Evolutionary conservation across 1,140 invertebrate genomes (phyloP), one percentile per base, ranked within the genome.

Genomic region (Oryctes rhinoceros): DNA sequence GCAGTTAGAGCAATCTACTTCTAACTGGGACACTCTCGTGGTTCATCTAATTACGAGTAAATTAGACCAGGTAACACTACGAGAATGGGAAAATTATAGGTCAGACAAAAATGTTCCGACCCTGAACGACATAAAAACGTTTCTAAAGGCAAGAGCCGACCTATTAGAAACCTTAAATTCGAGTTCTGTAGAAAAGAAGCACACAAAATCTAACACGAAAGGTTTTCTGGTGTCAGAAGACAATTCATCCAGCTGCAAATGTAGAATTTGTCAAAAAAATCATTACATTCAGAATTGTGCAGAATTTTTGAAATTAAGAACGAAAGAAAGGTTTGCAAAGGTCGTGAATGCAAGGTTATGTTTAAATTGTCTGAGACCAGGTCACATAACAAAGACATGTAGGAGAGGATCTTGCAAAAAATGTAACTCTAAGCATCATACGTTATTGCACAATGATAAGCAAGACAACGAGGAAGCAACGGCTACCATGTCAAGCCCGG

Each of bases 11-110:
- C 78, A 85, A 78, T 75, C 81, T 4, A 78, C 65, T 0, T 76
- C 82, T 3, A 30, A 82, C 35, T 83, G 83, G 84, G 78, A 80
- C 15, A 82, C 79, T 10, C 65, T 83, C 3, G 13, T 83, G 1
- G 80, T 83, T 18, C 82, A 81, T 76, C 5, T 83, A 9, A 18
- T 83, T 2, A 49, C 80, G 1, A 49, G 35, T 6, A 83, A 82
- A 67, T 75, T 80, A 76, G 67, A 81, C 20, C 13, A 10, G 20
- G 13, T 62, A 7, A 65, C 79, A 7, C 67, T 78, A 76, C 78
- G 79, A 15, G 80, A 2, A 81, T 44, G 80, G 81, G 78, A 82
- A 62, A 44, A 79, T 65, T 48, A 79, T n/a, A 79, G 71, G 35
- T 20, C n/a, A 11, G 62, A 67, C 9, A 67, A 67, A 18, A 67